Conservation (phyloP, 2,888 invertebrate species). For the Dioctria linearis region DNA sequence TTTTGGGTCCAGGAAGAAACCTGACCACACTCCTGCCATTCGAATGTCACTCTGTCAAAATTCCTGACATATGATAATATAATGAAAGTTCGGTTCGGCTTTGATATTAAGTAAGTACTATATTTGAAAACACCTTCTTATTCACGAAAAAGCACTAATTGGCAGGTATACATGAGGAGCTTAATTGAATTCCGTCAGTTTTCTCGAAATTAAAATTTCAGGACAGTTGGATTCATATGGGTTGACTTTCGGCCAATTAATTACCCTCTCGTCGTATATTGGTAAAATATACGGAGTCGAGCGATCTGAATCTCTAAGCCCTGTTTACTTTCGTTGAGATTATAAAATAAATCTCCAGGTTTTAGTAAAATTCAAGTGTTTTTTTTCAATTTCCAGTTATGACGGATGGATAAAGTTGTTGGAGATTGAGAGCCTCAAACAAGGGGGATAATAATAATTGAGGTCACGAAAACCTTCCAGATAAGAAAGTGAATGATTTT, state of each 20-base stretch:
- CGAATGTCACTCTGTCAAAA: conserved; percentile 45
- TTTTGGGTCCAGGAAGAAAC: conserved; percentile 25
- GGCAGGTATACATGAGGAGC: conserved; percentile 40
- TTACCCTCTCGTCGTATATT: conserved; percentile 7
- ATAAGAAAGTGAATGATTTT: conserved; percentile 55
- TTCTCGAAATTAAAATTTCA: conserved; percentile 50
- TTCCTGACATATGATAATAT: conserved; percentile 49
- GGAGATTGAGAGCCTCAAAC: conserved; percentile 32
- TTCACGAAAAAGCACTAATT: conserved; percentile 42
- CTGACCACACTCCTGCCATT: conserved; percentile 34
- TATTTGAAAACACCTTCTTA: conserved; percentile 41
- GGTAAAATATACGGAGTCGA: too few relatives aligned
- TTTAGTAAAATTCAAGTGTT: conserved; percentile 22
- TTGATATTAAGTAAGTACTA: not conserved
- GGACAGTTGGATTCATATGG: conserved; percentile 39
- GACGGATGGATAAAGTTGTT: conserved; percentile 37
- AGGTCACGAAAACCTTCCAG: conserved; percentile 59
- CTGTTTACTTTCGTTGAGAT: conserved; percentile 28
- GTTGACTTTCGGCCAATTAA: conserved; percentile 43
- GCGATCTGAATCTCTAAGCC: not conserved
- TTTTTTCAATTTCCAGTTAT: conserved; percentile 46
- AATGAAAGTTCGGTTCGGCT: conserved; percentile 49
- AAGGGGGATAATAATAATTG: conserved; percentile 43
- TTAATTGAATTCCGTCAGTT: conserved; percentile 54
- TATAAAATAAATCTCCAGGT: conserved; percentile 5